A percentile compares a stretch with the other conserved stretches of the same genome.
phyloP scores from a whole-genome alignment of 2,888 invertebrate species.

The Zygothrica quintamaculata region DNA sequence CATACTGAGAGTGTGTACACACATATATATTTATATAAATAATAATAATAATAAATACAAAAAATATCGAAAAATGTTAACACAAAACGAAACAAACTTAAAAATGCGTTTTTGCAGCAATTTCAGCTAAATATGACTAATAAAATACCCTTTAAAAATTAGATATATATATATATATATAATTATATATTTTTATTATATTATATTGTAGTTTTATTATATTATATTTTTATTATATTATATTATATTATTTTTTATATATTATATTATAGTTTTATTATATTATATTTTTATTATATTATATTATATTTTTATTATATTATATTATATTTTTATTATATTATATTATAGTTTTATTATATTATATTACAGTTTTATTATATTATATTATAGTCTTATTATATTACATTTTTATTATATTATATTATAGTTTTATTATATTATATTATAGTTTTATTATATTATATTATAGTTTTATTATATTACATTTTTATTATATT shows the following conservation, averaged over 20 bases:
- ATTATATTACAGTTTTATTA: too few relatives aligned
- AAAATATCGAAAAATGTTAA: conserved; percentile 19
- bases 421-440: too few relatives aligned
- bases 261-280: neutral
- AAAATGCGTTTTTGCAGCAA: neutral
- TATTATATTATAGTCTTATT: too few relatives aligned
- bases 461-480: too few relatives aligned
- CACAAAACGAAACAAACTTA: conserved; percentile 23
- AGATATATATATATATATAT: neutral
- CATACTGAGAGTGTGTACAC: conserved; percentile 38
- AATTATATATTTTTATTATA: neutral
- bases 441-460: too few relatives aligned
- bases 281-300: too few relatives aligned
- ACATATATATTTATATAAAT: too few relatives aligned
- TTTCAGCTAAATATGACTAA: conserved; percentile 2
- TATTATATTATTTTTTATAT: neutral
- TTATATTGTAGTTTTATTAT: neutral
- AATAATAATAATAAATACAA: conserved; percentile 32
- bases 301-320: too few relatives aligned
- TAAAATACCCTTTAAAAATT: conserved; percentile 21
- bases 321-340: too few relatives aligned
- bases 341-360: too few relatives aligned
- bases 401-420: too few relatives aligned
- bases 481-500: too few relatives aligned
- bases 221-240: neutral